These are phyloP conservation scores for Perdita meconis DNA, from an alignment of 2,888 invertebrate genomes.

Conservation along the genomic window DNA sequence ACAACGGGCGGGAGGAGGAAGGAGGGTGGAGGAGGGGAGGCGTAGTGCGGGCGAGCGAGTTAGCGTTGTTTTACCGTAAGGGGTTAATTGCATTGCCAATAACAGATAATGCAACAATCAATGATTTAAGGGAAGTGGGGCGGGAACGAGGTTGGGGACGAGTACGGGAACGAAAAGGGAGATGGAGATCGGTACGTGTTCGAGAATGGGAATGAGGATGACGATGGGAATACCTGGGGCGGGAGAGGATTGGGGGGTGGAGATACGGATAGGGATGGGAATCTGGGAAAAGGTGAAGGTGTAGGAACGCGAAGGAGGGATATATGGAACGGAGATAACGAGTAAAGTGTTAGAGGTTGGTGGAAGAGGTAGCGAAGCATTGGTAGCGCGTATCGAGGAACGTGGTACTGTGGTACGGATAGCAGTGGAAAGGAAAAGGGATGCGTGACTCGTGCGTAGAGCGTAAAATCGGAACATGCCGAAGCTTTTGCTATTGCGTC, in stretches of 20 bases:
- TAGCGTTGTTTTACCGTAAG: slow-evolving; percentile 81
- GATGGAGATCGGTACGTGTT: slow-evolving; percentile 53
- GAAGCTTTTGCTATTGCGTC: too few species aligned
- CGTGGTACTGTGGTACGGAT: slow-evolving; percentile 1
- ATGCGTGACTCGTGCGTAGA: slow-evolving; percentile 16
- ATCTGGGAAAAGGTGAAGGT: slow-evolving; percentile 41
- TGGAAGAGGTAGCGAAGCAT: not conserved
- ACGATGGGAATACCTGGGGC: slow-evolving; percentile 38
- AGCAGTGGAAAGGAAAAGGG: slow-evolving; percentile 7
- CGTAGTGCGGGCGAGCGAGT: slow-evolving; percentile 59
- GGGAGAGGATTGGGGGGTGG: slow-evolving; percentile 50
- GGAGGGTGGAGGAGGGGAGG: too few species aligned
- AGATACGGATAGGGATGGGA: slow-evolving; percentile 52
- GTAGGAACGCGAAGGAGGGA: slow-evolving; percentile 27
- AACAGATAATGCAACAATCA: slow-evolving; percentile 84
- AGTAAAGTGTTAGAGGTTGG: slow-evolving; percentile 2
- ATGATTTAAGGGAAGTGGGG: slow-evolving; percentile 81
- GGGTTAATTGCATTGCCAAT: slow-evolving; percentile 84
- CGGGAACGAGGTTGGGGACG: slow-evolving; percentile 16
- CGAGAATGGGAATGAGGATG: slow-evolving; percentile 58
- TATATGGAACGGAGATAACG: slow-evolving; percentile 23
- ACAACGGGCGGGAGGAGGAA: not conserved
- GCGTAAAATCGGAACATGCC: not conserved
- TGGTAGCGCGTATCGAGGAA: slow-evolving; percentile 1
- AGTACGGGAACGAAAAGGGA: slow-evolving; percentile 35